These are phyloP conservation scores for Epizoanthus fatuus DNA, from an alignment of 92 coral and sea anemone genomes.

Conservation along the genomic window DNA sequence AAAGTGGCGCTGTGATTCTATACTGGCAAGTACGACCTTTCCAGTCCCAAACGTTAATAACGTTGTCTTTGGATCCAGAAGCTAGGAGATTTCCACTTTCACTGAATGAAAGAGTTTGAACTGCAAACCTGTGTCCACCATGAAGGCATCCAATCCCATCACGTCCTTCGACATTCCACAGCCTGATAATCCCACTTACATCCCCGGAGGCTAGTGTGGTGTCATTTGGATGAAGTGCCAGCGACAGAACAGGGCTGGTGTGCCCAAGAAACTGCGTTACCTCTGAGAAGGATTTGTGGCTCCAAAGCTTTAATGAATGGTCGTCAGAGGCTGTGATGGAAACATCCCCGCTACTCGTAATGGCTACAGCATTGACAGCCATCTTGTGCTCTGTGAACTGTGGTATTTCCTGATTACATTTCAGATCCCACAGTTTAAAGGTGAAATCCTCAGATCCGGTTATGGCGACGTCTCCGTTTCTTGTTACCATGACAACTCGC, in stretches of 20 bases:
- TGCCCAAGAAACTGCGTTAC: conserved; percentile 53
- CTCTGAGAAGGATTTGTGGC: conserved; percentile 39
- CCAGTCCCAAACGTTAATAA: conserved; percentile 62
- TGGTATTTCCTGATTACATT: conserved; percentile 25
- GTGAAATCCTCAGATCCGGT: conserved; percentile 71
- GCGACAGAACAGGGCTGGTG: conserved; percentile 46
- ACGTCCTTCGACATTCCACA: conserved; percentile 43
- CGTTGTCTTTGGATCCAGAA: conserved; percentile 61
- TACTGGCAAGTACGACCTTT: neutral
- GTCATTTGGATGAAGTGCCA: conserved; percentile 51
- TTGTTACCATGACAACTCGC: conserved; percentile 49
- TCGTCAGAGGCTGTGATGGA: conserved; percentile 64
- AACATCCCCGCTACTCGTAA: conserved; percentile 37
- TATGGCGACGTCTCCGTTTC: conserved; percentile 45
- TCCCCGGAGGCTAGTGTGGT: conserved; percentile 58
- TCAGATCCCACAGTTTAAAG: conserved; percentile 65
- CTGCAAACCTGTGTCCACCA: conserved; percentile 52
- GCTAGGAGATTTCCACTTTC: conserved; percentile 47
- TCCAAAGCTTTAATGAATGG: conserved; percentile 66
- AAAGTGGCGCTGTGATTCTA: conserved; percentile 53
- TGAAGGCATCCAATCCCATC: neutral
- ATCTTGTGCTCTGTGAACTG: conserved; percentile 55
- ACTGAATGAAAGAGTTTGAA: conserved; percentile 48
- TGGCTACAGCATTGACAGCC: conserved; percentile 51
- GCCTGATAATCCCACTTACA: conserved; percentile 45